phyloP scores from a whole-genome alignment of 2,888 invertebrate genomes.

The Sicus ferrugineus region DNA sequence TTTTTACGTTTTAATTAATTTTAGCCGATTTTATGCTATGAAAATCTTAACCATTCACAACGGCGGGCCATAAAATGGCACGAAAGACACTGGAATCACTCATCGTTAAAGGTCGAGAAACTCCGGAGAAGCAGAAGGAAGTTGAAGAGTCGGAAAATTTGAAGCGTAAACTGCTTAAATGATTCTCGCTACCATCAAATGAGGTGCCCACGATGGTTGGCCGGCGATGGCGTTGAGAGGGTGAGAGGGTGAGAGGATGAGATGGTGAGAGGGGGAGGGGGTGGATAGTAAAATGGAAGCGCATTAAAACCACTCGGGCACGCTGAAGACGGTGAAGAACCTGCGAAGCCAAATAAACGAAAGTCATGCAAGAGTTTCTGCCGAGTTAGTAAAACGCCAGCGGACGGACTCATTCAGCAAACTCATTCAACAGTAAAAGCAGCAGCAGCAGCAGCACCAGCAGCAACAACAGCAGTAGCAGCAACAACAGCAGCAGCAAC shows the following conservation, averaged over 20 bases:
- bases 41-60: background rate
- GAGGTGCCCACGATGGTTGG: too few relatives aligned
- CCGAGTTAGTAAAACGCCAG: conserved; percentile 10
- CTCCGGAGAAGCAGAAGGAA: background rate
- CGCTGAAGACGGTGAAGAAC: background rate
- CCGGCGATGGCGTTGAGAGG: too few relatives aligned
- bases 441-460: too few relatives aligned
- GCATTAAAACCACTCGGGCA: too few relatives aligned
- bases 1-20: background rate
- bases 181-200: too few relatives aligned
- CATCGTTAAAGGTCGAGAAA: conserved; percentile 19
- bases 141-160: too few relatives aligned
- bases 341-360: background rate
- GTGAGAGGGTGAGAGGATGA: too few relatives aligned
- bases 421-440: background rate
- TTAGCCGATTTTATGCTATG: background rate
- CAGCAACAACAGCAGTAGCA: too few relatives aligned
- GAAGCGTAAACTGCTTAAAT: background rate
- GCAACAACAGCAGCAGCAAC: too few relatives aligned
- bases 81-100: conserved; percentile 3
- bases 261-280: too few relatives aligned
- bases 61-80: background rate
- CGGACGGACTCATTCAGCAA: background rate
- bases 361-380: conserved; percentile 25
- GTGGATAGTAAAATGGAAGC: too few relatives aligned